Conservation (phyloP, 2,113 vertebrate species). For the Protomyctophum bolini region DNA sequence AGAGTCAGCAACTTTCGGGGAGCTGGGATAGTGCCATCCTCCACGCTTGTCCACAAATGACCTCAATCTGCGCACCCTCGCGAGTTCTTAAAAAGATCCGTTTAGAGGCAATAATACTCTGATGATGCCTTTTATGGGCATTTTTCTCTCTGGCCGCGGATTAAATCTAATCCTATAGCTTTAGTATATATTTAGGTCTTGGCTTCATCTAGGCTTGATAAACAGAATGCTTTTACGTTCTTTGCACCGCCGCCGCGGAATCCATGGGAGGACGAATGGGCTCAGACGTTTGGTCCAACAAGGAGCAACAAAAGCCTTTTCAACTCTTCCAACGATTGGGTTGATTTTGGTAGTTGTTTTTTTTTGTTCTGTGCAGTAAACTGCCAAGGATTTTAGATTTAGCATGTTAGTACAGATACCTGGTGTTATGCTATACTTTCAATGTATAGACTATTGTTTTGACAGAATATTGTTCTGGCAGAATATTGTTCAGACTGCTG, state of each 20-base stretch:
- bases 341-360: neutral
- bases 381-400: no score
- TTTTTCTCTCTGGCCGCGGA: slow-evolving; percentile 21
- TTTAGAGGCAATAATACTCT: slow-evolving; percentile 12
- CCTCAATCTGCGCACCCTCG: slow-evolving; percentile 18
- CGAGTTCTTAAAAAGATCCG: neutral
- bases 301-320: neutral
- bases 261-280: neutral
- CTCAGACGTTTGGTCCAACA: neutral
- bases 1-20: neutral
- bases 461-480: no score
- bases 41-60: slow-evolving; percentile 1
- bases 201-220: neutral
- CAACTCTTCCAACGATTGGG: neutral
- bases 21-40: neutral
- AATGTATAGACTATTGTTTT: no score
- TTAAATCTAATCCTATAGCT: slow-evolving; percentile 41
- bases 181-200: neutral
- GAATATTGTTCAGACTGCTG: no score
- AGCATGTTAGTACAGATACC: no score
- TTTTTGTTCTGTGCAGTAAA: neutral
- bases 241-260: neutral
- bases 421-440: no score
- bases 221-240: slow-evolving; percentile 3
- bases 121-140: slow-evolving; percentile 16